phyloP scores from a whole-genome alignment of 2,888 invertebrate genomes.

The Therioaphis trifolii region DNA sequence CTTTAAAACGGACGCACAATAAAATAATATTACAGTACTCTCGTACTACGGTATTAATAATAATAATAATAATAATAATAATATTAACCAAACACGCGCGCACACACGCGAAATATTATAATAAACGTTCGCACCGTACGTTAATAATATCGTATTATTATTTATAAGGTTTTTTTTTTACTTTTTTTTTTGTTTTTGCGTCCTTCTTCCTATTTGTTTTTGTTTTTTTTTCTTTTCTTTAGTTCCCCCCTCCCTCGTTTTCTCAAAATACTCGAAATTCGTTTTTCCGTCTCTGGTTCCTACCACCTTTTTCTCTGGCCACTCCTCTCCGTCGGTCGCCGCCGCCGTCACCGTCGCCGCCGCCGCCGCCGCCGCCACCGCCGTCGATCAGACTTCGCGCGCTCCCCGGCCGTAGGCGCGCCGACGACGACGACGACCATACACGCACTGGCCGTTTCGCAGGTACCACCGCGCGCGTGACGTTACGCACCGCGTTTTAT shows the following conservation, averaged over 20 bases:
- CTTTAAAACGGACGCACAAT: not conserved
- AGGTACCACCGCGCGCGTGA: conserved; percentile 31
- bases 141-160: no score
- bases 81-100: no score
- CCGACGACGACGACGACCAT: not conserved
- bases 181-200: not conserved
- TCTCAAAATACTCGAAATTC: no score
- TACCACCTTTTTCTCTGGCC: not conserved
- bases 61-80: not conserved
- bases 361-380: no score
- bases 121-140: no score
- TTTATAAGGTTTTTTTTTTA: not conserved
- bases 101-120: not conserved
- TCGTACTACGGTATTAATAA: not conserved
- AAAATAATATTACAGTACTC: not conserved
- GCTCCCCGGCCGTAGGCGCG: not conserved
- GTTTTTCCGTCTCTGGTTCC: no score
- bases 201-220: no score
- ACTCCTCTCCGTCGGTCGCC: not conserved
- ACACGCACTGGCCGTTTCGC: conserved; percentile 28
- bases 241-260: not conserved
- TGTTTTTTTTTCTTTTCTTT: no score
- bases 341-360: no score
- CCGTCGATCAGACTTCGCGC: no score
- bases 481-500: conserved; percentile 62